Evolutionary conservation across 2,113 vertebrate species (phyloP), one percentile per base, ranked within the genome.

Genomic region (Varanus salvator): DNA sequence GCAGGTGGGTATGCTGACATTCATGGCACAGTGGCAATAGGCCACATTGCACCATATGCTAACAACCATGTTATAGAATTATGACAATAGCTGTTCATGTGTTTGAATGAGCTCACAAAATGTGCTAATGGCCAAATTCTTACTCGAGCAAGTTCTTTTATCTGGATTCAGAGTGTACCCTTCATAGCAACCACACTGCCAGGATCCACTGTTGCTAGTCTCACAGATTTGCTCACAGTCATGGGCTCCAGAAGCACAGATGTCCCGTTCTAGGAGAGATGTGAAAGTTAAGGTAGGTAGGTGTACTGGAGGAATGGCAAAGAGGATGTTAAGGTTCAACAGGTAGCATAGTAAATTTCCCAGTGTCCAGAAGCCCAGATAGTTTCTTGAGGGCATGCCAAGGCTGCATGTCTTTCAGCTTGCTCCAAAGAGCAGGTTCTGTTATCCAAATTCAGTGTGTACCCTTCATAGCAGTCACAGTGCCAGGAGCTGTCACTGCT

Each of bases 211-310:
- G 1, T 93, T 97, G 72, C 95, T 98, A 60, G 57, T 60, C 93
- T 98, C 83, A 0, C 98, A 99, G 91, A 98, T 93, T 48, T 99
- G 98, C 93, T 99, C 94, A 11, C 99, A 99, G 95, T 97, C 96
- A 1, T 99, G 98, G 44, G 91, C 94, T 94, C 98, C 98, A 0
- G 96, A 95, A 2, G 92, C 89, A 83, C 98, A 99, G 25, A 96
- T 76, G 66, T 98, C 97, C 1, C 95, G 38, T 95, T 97, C 98
- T 99, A 92, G 34, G 80, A 25, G 72, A 90, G 50, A 34, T 4
- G 82, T 86, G 50, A 48, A 78, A 9, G 76, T 95, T 97, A 44
- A 44, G 38, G 38, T 44, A 44, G 38, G 38, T 44, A 44, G 38
- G 38, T 44, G 38, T 44, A 44, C 38, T 44, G 38, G 38, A 44